Evolutionary conservation across 2,888 invertebrate species (phyloP).

Genomic region (Cancer borealis): DNA sequence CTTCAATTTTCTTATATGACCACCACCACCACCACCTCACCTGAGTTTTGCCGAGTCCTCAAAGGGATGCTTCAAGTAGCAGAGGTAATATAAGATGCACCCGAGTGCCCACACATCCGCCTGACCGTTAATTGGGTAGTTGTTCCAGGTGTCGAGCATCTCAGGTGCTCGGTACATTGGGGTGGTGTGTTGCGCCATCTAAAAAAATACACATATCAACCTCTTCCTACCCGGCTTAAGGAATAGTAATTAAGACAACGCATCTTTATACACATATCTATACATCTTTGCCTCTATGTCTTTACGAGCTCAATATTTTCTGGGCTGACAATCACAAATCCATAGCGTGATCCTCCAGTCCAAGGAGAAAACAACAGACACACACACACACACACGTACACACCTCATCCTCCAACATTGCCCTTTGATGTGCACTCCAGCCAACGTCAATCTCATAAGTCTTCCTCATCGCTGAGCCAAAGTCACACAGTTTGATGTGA

Average conservation of each 20-base stretch:
- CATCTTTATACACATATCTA: too few species aligned
- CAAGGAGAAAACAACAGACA: not conserved
- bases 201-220: not conserved
- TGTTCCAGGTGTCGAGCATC: slow-evolving; percentile 98
- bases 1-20: not conserved
- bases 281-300: too few species aligned
- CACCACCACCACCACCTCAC: slow-evolving; percentile 33
- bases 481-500: slow-evolving; percentile 95
- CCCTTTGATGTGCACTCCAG: slow-evolving; percentile 95
- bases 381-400: slow-evolving; percentile 75
- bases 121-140: slow-evolving; percentile 93
- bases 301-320: too few species aligned
- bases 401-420: slow-evolving; percentile 95
- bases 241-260: too few species aligned
- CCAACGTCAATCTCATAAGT: slow-evolving; percentile 90
- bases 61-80: slow-evolving; percentile 97
- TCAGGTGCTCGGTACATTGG: slow-evolving; percentile 97
- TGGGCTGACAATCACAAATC: too few species aligned
- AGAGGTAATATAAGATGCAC: slow-evolving; percentile 94
- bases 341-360: too few species aligned
- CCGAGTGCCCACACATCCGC: slow-evolving; percentile 98
- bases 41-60: slow-evolving; percentile 94
- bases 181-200: slow-evolving; percentile 83
- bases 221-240: too few species aligned
- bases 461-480: slow-evolving; percentile 95